Base-by-base conservation (phyloP, 1,140 invertebrate species). In the Pseudomyrmex gracilis region DNA sequence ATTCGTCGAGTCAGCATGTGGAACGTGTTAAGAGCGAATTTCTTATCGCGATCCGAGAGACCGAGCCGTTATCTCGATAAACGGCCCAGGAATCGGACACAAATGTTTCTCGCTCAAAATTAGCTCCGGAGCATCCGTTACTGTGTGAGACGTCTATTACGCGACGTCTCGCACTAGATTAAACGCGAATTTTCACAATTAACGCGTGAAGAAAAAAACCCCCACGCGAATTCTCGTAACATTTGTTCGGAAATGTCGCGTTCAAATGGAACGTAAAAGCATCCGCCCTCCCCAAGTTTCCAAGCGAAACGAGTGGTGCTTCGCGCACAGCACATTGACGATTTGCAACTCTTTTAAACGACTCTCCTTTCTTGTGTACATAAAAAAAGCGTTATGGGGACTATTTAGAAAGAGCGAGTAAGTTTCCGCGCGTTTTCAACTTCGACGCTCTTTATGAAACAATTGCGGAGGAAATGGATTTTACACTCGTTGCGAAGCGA, bases 321-420 rank as follows among this genome's bases (percentile, higher is more conserved):
- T 12, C 55, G 53, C 43, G n/a, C 47, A 22, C 13, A 57, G n/a
- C 24, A 51, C 12, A 4, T 20, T 43, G 17, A 34, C 24, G 34
- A 45, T 34, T 47, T 8, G 73, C 24, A 43, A 70, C 53, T 80
- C 45, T 60, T 80, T 34, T 57, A 20, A 80, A 80, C n/a, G 55
- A 70, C 34, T 58, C 55, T 63, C 20, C 10, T 70, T 17, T 70
- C 20, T 53, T 58, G 20, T 34, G 34, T 47, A 3, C 22, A 77
- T 45, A 17, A 58, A 80, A 80, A 49, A 80, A 80, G 12, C 43
- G 47, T 49, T 20, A 17, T 24, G 66, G 13, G 20, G 7, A 34
- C 43, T 80, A 80, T 80, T 80, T 80, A 80, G 70, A 80, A 80
- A 64, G 53, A 20, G 49, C 45, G 20, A 45, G 64, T 17, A n/a